Conservation (phyloP, 2,797 vertebrate genomes). For the Malacoctenus gilli region DNA sequence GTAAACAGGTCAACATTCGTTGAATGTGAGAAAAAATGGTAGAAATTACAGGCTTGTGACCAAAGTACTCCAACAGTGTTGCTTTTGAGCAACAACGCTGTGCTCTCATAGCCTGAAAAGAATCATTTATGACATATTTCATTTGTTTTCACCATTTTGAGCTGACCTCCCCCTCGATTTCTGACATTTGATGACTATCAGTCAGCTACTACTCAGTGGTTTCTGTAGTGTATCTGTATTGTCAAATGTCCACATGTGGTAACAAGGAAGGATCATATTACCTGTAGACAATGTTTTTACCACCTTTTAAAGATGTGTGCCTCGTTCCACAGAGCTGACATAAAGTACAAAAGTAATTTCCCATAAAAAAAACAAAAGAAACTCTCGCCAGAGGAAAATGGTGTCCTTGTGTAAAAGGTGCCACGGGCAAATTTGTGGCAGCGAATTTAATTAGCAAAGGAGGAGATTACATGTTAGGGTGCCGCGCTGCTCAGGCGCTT, state of each 20-base stretch:
- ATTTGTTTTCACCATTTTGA: not conserved
- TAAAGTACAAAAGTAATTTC: slow-evolving; percentile 14
- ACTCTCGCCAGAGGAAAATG: no score
- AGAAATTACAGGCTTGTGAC: not conserved
- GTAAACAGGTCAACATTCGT: slow-evolving; percentile 10
- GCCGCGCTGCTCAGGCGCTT: slow-evolving; percentile 22
- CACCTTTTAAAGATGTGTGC: no score
- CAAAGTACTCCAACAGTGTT: not conserved
- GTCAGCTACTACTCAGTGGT: no score
- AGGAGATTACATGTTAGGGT: slow-evolving; percentile 23
- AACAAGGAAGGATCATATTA: no score
- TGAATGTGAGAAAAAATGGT: no score
- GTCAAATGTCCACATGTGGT: no score
- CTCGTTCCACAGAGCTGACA: slow-evolving; percentile 5
- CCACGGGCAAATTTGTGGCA: slow-evolving; percentile 23
- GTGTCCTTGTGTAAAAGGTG: slow-evolving; percentile 45
- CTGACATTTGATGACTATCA: no score
- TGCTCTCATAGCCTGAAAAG: slow-evolving; percentile 2
- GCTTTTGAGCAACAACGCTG: slow-evolving; percentile 3
- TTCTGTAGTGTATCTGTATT: no score
- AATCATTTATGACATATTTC: slow-evolving; percentile 21
- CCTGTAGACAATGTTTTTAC: no score
- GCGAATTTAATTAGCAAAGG: slow-evolving; percentile 30
- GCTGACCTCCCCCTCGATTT: slow-evolving; percentile 7
- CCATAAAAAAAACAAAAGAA: no score